Evolutionary conservation across 1,140 invertebrate species (phyloP), one percentile per base, ranked within the genome.

Genomic region (Heterodera schachtii): DNA sequence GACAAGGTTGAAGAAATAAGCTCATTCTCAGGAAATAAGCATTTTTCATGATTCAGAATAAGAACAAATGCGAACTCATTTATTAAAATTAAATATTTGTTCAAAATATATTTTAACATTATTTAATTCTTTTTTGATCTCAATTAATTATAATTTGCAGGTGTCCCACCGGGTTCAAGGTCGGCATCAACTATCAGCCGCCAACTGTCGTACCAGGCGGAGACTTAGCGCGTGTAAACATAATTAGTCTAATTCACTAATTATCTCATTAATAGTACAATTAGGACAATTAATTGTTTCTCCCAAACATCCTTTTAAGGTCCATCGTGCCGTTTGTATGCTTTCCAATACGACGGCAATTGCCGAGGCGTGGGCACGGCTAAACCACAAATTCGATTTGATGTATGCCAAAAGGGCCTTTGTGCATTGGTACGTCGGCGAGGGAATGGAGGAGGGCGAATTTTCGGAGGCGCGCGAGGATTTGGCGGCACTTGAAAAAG

Each of bases 381-480:
- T 94, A 2, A 91, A 92, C 79, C 92, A 92, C 81, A 94, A 95
- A 78, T 88, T 88, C 71, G 87, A 88, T 75, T 83, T 93, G 21
- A 94, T 94, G 93, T 94, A 93, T 83, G 90, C 92, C 41, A 95
- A 95, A 92, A 91, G 94, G 83, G 94, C 94, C 66, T 95, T 95
- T 88, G 93, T 95, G 41, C 94, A 95, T 89, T 95, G 94, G 94
- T 89, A 88, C 60, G 93, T 94, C 31, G 94, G 94, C 82, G 94
- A 95, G 92, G 94, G 94, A 89, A 94, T 95, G 94, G 94, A 95
- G 90, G 94, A 94, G 90, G 93, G 93, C 69, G 94, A 95, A 90
- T 95, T 95, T 91, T 93, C 93, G 3, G 94, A 95, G 90, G 94
- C 94, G 71, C 93, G 94, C 86, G 94, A 95, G 91, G 94, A 95